phyloP scores from a whole-genome alignment of 2,797 vertebrate genomes.

The Hephaestus fuliginosus region DNA sequence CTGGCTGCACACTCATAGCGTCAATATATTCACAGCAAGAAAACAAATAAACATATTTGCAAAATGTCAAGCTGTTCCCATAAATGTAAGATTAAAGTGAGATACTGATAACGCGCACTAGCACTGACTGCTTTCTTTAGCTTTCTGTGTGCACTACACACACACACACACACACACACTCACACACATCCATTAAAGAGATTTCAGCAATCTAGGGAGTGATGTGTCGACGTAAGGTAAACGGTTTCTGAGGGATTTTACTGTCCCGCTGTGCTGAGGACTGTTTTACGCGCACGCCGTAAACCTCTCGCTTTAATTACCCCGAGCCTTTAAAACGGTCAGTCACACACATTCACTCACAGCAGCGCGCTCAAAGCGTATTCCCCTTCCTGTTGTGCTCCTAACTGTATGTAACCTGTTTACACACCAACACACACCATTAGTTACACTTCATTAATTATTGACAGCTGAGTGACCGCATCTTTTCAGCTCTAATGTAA shows the following conservation, averaged over 20 bases:
- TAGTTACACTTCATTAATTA: slow-evolving; percentile 66
- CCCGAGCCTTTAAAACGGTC: slow-evolving; percentile 26
- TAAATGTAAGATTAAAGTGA: background rate
- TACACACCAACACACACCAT: slow-evolving; percentile 57
- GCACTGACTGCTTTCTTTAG: background rate
- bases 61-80: background rate
- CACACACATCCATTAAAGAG: slow-evolving; percentile 37
- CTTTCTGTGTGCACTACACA: background rate
- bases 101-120: no score
- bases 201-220: slow-evolving; percentile 59
- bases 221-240: slow-evolving; percentile 39
- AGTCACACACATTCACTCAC: slow-evolving; percentile 4
- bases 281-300: slow-evolving; percentile 49
- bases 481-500: slow-evolving; percentile 62
- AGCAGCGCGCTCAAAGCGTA: slow-evolving; percentile 9
- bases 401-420: slow-evolving; percentile 47
- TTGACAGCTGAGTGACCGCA: slow-evolving; percentile 65
- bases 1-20: no score
- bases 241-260: slow-evolving; percentile 49
- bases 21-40: no score
- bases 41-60: no score
- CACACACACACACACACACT: no score
- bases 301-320: slow-evolving; percentile 73
- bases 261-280: slow-evolving; percentile 43
- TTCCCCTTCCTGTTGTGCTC: slow-evolving; percentile 36